Evolutionary conservation across 1,140 invertebrate genomes (phyloP).

Genomic region (Berghia stephanieae): DNA sequence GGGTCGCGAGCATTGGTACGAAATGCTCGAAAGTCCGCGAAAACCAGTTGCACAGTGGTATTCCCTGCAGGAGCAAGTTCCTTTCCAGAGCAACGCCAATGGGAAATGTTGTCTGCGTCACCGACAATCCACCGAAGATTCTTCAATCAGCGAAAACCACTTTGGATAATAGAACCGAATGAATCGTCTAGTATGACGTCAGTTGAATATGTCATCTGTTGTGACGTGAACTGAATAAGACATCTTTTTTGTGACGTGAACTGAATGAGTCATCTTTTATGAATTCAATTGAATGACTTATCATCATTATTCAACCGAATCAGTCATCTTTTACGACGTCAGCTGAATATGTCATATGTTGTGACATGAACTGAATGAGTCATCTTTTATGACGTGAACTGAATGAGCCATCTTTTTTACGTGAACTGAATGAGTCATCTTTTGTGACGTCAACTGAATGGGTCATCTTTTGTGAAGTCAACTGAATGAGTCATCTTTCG

Average conservation of each 20-base stretch:
- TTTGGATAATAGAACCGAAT: not conserved
- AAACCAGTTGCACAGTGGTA: conserved; percentile 90
- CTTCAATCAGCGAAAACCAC: conserved; percentile 33
- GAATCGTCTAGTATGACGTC: not conserved
- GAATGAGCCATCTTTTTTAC: too few relatives aligned
- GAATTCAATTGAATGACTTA: too few relatives aligned
- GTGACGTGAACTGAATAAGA: not conserved
- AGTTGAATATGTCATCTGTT: not conserved
- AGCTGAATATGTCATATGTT: not conserved
- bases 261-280: not conserved
- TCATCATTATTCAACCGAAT: not conserved
- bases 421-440: not conserved
- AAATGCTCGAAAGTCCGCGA: conserved; percentile 86
- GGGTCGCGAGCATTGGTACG: conserved; percentile 87
- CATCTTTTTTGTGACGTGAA: not conserved
- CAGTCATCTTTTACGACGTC: not conserved
- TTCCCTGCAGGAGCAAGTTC: conserved; percentile 73
- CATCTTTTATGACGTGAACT: not conserved
- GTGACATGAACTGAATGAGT: not conserved
- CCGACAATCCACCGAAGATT: conserved; percentile 46
- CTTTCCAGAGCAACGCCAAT: conserved; percentile 40
- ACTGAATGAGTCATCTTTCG: not conserved
- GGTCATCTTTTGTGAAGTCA: not conserved
- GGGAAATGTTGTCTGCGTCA: conserved; percentile 51
- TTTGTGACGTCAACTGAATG: not conserved